These are phyloP conservation scores for Novumbra hubbsi DNA, from an alignment of 2,797 vertebrate species.

Conservation along the genomic window DNA sequence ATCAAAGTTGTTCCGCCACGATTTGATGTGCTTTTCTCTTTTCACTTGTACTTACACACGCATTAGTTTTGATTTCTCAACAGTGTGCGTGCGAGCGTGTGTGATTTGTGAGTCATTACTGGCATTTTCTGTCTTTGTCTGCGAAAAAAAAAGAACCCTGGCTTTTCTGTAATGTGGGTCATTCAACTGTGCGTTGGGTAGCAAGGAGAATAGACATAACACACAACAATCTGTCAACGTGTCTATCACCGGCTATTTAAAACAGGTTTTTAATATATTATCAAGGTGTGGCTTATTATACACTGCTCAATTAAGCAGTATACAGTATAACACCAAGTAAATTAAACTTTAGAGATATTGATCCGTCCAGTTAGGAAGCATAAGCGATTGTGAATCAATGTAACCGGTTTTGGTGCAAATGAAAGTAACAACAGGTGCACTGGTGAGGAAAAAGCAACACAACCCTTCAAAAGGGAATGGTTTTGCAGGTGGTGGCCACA, in stretches of 20 bases:
- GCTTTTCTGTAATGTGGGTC: conserved; percentile 64
- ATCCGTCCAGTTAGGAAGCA: too few species aligned
- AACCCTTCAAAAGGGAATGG: too few species aligned
- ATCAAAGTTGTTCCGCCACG: background rate
- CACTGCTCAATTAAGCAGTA: too few species aligned
- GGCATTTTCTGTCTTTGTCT: conserved; percentile 24
- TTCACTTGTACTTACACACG: background rate
- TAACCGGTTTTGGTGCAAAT: too few species aligned
- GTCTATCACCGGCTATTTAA: background rate
- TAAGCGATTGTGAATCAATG: too few species aligned
- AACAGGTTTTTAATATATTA: background rate
- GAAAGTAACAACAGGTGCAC: too few species aligned
- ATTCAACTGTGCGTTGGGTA: conserved; percentile 21
- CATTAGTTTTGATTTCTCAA: background rate
- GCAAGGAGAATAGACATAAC: background rate
- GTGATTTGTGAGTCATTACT: background rate
- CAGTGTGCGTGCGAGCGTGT: background rate
- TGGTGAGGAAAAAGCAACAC: too few species aligned
- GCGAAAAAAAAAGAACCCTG: conserved; percentile 37
- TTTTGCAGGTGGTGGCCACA: too few species aligned
- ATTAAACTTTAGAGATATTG: too few species aligned
- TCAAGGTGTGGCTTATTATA: background rate
- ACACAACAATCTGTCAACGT: background rate
- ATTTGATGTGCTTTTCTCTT: background rate
- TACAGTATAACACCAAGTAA: too few species aligned